Conservation (phyloP, 2,888 invertebrate genomes). For the Tuta absoluta region DNA sequence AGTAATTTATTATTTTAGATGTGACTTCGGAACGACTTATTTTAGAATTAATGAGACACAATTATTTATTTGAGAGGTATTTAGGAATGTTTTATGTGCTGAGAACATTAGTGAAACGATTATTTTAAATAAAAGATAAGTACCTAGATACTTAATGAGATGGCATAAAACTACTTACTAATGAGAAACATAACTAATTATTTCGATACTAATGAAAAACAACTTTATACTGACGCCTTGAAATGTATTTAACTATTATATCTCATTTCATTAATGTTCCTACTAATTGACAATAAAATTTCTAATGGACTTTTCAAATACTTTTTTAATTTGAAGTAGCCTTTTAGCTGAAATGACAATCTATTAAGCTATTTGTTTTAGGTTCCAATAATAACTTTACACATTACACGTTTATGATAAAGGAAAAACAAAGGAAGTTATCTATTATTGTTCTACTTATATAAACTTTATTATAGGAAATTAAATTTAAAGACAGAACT, state of each 20-base stretch:
- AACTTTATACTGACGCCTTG: too few species aligned
- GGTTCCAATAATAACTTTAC: not conserved
- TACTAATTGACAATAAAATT: not conserved
- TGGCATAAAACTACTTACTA: too few species aligned
- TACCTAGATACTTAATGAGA: too few species aligned
- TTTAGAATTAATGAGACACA: not conserved
- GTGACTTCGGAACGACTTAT: not conserved
- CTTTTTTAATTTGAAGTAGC: not conserved
- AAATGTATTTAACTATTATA: too few species aligned
- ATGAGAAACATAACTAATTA: too few species aligned
- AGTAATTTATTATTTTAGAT: not conserved
- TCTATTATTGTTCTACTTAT: not conserved
- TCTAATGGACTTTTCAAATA: not conserved
- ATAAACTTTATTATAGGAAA: not conserved
- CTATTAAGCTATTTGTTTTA: not conserved
- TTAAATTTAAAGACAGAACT: not conserved
- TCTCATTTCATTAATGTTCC: conserved; percentile 14
- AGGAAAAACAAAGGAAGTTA: not conserved
- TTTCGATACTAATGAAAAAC: too few species aligned
- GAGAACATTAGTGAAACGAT: not conserved
- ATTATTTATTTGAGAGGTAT: not conserved
- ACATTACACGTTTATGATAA: not conserved
- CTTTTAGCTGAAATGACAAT: not conserved
- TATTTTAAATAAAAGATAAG: not conserved
- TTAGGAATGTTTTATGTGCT: not conserved